Conservation (phyloP, 2,797 vertebrate species). For the Hydrolagus colliei region DNA sequence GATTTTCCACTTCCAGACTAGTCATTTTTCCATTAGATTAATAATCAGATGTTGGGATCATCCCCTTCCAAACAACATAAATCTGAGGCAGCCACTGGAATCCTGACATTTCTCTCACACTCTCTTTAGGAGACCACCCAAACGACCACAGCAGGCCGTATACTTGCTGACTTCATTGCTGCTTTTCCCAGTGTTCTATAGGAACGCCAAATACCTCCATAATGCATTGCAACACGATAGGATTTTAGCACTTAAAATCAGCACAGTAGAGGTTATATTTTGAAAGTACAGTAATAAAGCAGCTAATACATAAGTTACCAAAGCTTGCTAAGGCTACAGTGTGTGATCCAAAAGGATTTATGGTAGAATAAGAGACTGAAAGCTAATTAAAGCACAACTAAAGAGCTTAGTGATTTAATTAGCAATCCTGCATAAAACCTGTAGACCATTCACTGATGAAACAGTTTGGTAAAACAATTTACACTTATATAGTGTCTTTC, state of each 20-base stretch:
- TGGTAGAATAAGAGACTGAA: conserved; percentile 13
- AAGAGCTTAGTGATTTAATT: background rate
- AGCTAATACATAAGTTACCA: conserved; percentile 18
- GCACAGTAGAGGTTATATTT: conserved; percentile 1
- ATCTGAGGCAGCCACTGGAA: background rate
- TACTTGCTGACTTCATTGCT: background rate
- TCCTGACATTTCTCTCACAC: background rate
- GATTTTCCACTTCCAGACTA: conserved; percentile 52
- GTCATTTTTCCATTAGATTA: conserved; percentile 60
- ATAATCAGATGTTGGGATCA: conserved; percentile 46
- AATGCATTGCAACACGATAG: background rate
- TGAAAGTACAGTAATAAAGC: background rate
- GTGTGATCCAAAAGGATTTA: conserved; percentile 7
- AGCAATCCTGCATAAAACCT: background rate
- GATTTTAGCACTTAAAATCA: background rate
- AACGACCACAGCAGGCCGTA: background rate
- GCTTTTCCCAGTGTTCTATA: background rate
- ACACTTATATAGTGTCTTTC: too few relatives aligned
- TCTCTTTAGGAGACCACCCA: background rate
- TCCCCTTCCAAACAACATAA: background rate
- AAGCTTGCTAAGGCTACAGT: conserved; percentile 2
- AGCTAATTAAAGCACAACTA: conserved; percentile 18
- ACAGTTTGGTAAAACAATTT: background rate
- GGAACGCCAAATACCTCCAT: background rate
- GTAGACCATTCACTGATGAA: background rate